A percentile compares a stretch with the other conserved stretches of the same genome.
Evolutionary conservation across 2,113 vertebrate species (phyloP).

Genomic region (Poecilia latipinna): DNA sequence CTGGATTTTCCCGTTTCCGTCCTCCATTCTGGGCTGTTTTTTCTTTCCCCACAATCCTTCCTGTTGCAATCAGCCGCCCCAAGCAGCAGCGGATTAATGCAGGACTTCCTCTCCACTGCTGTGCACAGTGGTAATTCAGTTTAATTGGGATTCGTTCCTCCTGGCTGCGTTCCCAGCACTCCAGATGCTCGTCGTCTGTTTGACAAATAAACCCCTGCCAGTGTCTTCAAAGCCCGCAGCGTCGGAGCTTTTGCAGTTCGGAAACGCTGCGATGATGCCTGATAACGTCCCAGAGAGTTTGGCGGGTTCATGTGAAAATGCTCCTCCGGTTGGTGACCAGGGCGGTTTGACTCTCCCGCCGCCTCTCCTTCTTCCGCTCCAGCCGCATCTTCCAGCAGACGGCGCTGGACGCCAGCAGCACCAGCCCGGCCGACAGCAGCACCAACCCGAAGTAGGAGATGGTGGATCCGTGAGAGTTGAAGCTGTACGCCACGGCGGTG

Average conservation of each 20-base stretch:
- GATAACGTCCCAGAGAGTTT: constrained; percentile 24
- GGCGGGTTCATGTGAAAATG: constrained; percentile 72
- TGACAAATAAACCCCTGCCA: constrained; percentile 45
- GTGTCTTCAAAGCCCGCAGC: constrained; percentile 52
- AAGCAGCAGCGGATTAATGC: constrained; percentile 66
- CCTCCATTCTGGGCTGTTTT: constrained; percentile 7
- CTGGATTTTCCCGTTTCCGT: constrained; percentile 8
- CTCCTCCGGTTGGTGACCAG: constrained; percentile 88
- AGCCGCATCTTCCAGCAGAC: constrained; percentile 92
- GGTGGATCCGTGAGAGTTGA: constrained; percentile 96
- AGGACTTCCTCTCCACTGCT: constrained; percentile 59
- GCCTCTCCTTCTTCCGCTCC: constrained; percentile 87
- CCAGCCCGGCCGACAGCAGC: constrained; percentile 87
- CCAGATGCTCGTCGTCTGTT: constrained; percentile 57
- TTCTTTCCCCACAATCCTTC: constrained; percentile 29
- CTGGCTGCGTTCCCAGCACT: constrained; percentile 62
- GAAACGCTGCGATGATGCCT: constrained; percentile 37
- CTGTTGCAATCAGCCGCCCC: constrained; percentile 44
- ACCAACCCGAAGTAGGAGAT: constrained; percentile 95
- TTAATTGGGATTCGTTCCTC: constrained; percentile 66
- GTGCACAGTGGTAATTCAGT: constrained; percentile 58
- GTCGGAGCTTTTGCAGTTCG: constrained; percentile 21
- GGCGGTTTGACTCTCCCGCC: constrained; percentile 92
- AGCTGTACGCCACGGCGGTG: constrained; percentile 94
- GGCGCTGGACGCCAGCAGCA: constrained; percentile 86